Percentiles rank a stretch among this genome's conserved stretches.
phyloP scores from a whole-genome alignment of 2,888 invertebrate genomes.

The Matsumyia berberina region DNA sequence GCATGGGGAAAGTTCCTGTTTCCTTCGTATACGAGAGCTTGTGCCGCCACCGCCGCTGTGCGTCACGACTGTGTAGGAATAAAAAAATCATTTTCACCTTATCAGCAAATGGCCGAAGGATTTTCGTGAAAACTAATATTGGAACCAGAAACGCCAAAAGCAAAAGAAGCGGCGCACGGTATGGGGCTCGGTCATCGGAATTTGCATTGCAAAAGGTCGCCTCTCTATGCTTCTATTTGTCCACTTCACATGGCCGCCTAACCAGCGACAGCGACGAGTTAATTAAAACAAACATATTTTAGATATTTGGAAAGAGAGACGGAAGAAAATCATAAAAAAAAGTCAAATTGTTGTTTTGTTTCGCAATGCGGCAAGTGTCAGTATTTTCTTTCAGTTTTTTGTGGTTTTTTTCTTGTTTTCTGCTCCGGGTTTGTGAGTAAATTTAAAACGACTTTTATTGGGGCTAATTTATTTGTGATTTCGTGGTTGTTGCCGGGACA shows the following conservation, averaged over 20 bases:
- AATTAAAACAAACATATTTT: constrained; percentile 76
- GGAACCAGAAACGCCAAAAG: neutral
- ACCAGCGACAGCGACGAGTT: constrained; percentile 54
- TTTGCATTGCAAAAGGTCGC: constrained; percentile 57
- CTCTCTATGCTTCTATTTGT: constrained; percentile 23
- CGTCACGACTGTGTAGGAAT: constrained; percentile 59
- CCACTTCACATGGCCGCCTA: constrained; percentile 14
- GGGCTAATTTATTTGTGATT: constrained; percentile 50
- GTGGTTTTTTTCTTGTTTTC: constrained; percentile 26
- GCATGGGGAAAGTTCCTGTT: constrained; percentile 75
- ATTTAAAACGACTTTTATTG: constrained; percentile 47
- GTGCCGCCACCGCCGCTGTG: constrained; percentile 50
- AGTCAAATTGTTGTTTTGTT: constrained; percentile 65
- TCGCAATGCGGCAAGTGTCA: constrained; percentile 74
- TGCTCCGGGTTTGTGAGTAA: constrained; percentile 44
- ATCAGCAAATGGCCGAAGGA: constrained; percentile 68
- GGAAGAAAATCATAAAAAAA: constrained; percentile 62
- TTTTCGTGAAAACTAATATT: constrained; percentile 29
- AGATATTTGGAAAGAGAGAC: constrained; percentile 68
- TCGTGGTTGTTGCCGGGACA: constrained; percentile 22
- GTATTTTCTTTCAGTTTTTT: constrained; percentile 30
- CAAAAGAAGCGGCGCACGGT: too few relatives aligned
- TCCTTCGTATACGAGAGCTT: constrained; percentile 53
- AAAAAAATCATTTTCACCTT: constrained; percentile 61
- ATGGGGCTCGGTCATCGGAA: neutral